Evolutionary conservation across 1,140 invertebrate genomes (phyloP), one percentile per base, ranked within the genome.

Genomic region (Onthophagus taurus): DNA sequence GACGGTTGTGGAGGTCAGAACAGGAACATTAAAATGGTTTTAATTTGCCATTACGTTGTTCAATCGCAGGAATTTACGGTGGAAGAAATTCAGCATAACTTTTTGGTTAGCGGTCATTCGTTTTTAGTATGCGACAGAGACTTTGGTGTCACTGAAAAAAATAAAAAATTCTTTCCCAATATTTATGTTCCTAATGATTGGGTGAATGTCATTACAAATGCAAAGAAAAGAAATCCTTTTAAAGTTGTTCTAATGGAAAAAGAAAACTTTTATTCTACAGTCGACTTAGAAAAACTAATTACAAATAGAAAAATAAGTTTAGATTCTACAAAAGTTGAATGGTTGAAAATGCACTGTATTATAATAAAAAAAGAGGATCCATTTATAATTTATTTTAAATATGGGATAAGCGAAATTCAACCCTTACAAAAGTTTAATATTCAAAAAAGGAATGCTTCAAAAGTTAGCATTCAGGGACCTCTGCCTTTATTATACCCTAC

Each of bases 1-100:
- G 31, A 34, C 31, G 5, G 7, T 6, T 34, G 31, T 34, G 31
- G 31, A 6, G 31, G 31, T 12, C 31, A 34, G 14, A 34, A 34
- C 13, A 34, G 14, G 14, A 34, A 34, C 13, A 34, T 26, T 26
- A 26, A 26, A 26, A 7, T 26, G 23, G 23, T n/a, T 6, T 6
- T 26, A 6, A 7, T 26, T 7, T 26, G 23, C n/a, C 6, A 26
- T 7, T 26, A 26, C n/a, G n/a, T 26, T 7, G 6, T 26, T 6
- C 6, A 26, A n/a, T 26, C 23, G 6, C 6, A 26, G 23, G 6
- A 7, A 26, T 26, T n/a, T 26, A 6, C 23, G 6, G 6, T 26
- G 6, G n/a, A 6, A 6, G 6, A 26, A 26, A 26, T 7, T 26
- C 6, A 26, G 6, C 23, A 26, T 26, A 26, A 26, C 6, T 26